These are phyloP conservation scores for Oncorhynchus masou DNA, from an alignment of 2,113 vertebrate species.

Conservation along the genomic window DNA sequence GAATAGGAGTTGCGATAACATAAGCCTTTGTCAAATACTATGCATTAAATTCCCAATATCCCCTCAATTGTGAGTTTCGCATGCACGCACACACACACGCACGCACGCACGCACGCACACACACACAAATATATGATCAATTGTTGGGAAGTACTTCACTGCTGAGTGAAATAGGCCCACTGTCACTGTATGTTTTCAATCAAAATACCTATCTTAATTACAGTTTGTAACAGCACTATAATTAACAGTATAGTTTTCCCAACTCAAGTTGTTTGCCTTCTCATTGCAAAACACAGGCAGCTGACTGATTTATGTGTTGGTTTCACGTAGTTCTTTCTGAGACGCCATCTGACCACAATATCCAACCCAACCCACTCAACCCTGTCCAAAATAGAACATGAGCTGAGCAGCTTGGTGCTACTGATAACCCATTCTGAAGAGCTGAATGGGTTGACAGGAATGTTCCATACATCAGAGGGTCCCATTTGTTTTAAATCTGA, in stretches of 20 bases:
- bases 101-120: not conserved
- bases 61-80: not conserved
- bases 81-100: not conserved
- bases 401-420: not conserved
- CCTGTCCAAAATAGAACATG: constrained; percentile 47
- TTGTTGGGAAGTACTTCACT: not conserved
- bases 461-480: constrained; percentile 32
- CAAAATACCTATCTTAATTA: not conserved
- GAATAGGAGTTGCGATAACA: not conserved
- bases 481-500: not conserved
- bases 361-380: constrained; percentile 1
- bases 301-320: constrained; percentile 24
- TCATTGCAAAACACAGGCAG: constrained; percentile 24
- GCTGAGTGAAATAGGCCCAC: not conserved
- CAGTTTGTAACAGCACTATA: constrained; percentile 22
- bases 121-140: not conserved
- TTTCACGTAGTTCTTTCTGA: not conserved
- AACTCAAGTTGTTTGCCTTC: constrained; percentile 14
- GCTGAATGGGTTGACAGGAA: constrained; percentile 50
- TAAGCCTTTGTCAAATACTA: not conserved
- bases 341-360: constrained; percentile 7
- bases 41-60: not conserved
- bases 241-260: constrained; percentile 18
- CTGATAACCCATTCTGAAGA: constrained; percentile 44
- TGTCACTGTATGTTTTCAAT: constrained; percentile 21